Conservation (phyloP, 92 coral and sea anemone species). For the Umimayanthus chanpuru region DNA sequence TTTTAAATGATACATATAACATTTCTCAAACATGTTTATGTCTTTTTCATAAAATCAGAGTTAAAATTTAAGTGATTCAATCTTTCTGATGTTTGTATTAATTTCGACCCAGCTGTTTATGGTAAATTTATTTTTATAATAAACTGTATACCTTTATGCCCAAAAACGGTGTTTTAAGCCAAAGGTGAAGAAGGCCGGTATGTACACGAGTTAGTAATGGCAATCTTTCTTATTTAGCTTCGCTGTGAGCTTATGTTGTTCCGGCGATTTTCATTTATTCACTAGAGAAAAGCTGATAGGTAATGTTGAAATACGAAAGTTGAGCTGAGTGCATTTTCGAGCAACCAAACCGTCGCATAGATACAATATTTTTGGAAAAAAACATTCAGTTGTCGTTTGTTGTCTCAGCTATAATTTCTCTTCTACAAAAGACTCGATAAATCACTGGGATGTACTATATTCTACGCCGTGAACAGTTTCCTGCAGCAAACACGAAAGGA, state of each 20-base stretch:
- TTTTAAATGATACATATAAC: too few relatives aligned
- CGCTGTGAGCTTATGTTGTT: background rate
- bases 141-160: too few relatives aligned
- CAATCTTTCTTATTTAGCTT: background rate
- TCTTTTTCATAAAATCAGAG: background rate
- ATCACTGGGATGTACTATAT: background rate
- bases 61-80: too few relatives aligned
- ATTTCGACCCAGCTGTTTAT: background rate
- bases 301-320: background rate
- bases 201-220: background rate
- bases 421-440: background rate
- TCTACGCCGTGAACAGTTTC: background rate
- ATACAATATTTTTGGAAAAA: constrained; percentile 7
- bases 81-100: background rate
- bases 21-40: background rate
- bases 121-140: background rate
- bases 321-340: constrained; percentile 14
- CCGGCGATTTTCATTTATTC: background rate
- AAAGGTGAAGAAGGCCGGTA: background rate
- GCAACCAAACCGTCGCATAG: constrained; percentile 34
- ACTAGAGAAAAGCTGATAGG: background rate
- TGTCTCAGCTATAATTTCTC: background rate
- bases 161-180: background rate
- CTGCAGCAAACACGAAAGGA: constrained; percentile 16
- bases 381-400: background rate